These are phyloP conservation scores for Axis porcinus DNA, from an alignment of 2,113 vertebrate genomes.

Conservation along the genomic window DNA sequence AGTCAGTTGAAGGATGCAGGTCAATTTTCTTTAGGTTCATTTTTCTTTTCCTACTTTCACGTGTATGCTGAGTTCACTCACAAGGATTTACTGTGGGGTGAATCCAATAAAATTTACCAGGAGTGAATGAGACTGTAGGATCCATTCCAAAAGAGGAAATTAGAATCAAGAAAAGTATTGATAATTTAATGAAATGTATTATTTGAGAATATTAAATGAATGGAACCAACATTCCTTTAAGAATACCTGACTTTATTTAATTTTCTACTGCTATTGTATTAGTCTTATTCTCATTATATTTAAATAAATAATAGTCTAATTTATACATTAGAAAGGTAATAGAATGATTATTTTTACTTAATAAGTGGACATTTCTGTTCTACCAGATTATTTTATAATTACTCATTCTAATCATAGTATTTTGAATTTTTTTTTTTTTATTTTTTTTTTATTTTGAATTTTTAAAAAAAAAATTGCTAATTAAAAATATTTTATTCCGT, in stretches of 20 bases:
- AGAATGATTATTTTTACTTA: background rate
- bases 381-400: background rate
- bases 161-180: background rate
- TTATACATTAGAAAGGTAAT: background rate
- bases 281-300: background rate
- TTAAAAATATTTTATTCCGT: background rate
- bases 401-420: background rate
- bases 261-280: background rate
- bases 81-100: constrained; percentile 10
- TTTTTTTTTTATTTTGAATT: background rate
- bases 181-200: constrained; percentile 16
- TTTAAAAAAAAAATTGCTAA: background rate
- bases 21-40: constrained; percentile 45
- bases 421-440: background rate
- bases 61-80: background rate
- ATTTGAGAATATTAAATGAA: background rate
- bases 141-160: background rate
- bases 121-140: background rate
- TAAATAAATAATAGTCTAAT: background rate
- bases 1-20: constrained; percentile 41
- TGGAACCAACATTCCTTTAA: background rate
- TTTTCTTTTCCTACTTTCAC: constrained; percentile 57
- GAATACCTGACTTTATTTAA: background rate
- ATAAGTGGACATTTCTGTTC: background rate
- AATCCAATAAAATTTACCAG: constrained; percentile 1